Base-by-base conservation (phyloP, 1,140 invertebrate species). In the Drosophila melanica region DNA sequence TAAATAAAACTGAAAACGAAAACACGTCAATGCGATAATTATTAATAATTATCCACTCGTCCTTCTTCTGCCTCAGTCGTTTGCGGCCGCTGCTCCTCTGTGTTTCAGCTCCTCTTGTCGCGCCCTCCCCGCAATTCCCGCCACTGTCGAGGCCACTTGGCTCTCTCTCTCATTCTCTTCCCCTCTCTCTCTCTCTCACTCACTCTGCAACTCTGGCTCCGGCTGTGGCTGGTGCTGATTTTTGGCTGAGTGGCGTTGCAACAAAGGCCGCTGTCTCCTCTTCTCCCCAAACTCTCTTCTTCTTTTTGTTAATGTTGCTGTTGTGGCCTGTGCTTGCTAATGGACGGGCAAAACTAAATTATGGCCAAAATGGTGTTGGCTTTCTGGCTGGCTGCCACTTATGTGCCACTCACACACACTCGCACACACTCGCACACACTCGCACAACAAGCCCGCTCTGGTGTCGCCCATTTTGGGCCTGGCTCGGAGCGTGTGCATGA, bases 21-120 rank as follows among this genome's bases (percentile, higher is more conserved):
- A 87, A 87, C 82, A 87, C 84, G 79, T 89, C 84, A 89, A 87
- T 87, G 84, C 84, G 76, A 87, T 87, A 87, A 87, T 87, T 87
- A 89, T 87, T 89, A 87, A 87, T 87, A 87, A 87, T 87, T 87
- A 87, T 87, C 84, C 84, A 87, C 84, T 87, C 84, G 84, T 87
- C 84, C 84, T 87, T 89, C 84, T 87, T 89, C 80, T 75, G 60
- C 44, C 51, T 27, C 41, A 18, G 53, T 50, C 58, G 57, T 67
- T 80, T 74, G 60, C 63, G 45, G 45, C 45, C 45, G 53, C 48
- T 42, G 68, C 47, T 84, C 47, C 57, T 45, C 44, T 48, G 1
- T 35, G 16, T 4, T 33, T 10, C 44, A 27, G 4, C 41, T 7
- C 9, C 33, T 9, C 54, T 35, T 41, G 42, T 42, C 68, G 1